Evolutionary conservation across 2,113 vertebrate species (phyloP).

Genomic region (Hylia prasina): DNA sequence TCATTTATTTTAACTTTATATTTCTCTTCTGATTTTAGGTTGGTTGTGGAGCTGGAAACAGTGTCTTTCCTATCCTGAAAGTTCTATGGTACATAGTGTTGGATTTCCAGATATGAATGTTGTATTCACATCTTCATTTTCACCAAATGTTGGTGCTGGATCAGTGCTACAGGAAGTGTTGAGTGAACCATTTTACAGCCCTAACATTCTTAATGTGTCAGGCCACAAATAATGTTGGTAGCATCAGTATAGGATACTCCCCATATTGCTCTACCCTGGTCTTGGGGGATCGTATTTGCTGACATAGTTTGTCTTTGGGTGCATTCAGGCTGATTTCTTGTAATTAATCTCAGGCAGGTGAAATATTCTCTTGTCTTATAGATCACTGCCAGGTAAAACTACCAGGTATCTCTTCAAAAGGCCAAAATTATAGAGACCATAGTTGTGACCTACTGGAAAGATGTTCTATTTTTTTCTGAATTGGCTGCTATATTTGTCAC

Average conservation of each 20-base stretch:
- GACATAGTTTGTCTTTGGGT: not conserved
- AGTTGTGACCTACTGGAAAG: not conserved
- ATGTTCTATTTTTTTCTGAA: not conserved
- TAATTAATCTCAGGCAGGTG: not conserved
- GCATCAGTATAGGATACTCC: not conserved
- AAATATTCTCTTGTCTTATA: not conserved
- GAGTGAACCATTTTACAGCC: not conserved
- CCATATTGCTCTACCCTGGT: not conserved
- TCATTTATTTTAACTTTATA: not conserved
- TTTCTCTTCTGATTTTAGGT: conserved; percentile 75
- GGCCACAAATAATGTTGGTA: not conserved
- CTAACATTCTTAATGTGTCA: not conserved
- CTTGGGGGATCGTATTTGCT: not conserved
- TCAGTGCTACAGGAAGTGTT: not conserved
- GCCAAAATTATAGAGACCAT: not conserved
- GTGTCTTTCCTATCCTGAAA: conserved; percentile 87
- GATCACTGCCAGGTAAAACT: not conserved
- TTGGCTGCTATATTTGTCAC: not conserved
- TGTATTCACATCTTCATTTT: not conserved
- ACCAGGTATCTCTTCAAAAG: not conserved
- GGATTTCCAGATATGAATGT: not conserved
- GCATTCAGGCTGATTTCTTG: not conserved
- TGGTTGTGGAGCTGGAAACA: conserved; percentile 92
- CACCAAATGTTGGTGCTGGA: not conserved
- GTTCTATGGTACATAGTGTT: conserved; percentile 74